phyloP scores from a whole-genome alignment of 2,888 invertebrate species.

The Tetragnatha montana region DNA sequence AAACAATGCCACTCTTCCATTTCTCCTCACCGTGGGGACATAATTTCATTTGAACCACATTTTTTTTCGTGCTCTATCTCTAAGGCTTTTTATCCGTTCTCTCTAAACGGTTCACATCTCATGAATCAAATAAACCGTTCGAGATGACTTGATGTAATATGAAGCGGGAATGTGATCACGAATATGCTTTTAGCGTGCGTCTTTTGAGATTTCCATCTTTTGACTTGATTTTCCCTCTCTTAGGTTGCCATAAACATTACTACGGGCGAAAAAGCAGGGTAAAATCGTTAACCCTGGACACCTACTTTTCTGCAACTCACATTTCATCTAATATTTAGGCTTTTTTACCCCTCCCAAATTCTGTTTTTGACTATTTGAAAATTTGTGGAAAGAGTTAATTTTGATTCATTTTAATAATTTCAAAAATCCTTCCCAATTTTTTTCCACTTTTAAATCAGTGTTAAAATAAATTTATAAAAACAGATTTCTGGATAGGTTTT shows the following conservation, averaged over 20 bases:
- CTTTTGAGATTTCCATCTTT: neutral
- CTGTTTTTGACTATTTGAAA: too few relatives aligned
- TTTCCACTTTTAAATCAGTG: too few relatives aligned
- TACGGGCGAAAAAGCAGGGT: too few relatives aligned
- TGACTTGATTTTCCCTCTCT: neutral
- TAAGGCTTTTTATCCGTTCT: neutral
- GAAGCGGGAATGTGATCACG: conserved; percentile 8
- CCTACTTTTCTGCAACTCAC: too few relatives aligned
- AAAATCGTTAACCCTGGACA: too few relatives aligned
- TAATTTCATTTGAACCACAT: neutral
- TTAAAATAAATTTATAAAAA: too few relatives aligned
- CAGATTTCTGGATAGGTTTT: too few relatives aligned
- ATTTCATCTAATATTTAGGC: too few relatives aligned
- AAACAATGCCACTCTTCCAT: neutral
- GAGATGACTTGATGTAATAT: conserved; percentile 2
- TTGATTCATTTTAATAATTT: too few relatives aligned
- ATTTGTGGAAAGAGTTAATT: too few relatives aligned
- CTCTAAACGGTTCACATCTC: neutral
- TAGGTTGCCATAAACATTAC: neutral
- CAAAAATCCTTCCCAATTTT: too few relatives aligned
- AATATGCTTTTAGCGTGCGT: neutral
- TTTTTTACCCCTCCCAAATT: too few relatives aligned
- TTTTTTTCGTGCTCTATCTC: neutral
- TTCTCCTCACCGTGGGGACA: neutral
- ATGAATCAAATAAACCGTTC: conserved; percentile 15